phyloP scores from a whole-genome alignment of 2,797 vertebrate species.

The Apodemus agrarius region DNA sequence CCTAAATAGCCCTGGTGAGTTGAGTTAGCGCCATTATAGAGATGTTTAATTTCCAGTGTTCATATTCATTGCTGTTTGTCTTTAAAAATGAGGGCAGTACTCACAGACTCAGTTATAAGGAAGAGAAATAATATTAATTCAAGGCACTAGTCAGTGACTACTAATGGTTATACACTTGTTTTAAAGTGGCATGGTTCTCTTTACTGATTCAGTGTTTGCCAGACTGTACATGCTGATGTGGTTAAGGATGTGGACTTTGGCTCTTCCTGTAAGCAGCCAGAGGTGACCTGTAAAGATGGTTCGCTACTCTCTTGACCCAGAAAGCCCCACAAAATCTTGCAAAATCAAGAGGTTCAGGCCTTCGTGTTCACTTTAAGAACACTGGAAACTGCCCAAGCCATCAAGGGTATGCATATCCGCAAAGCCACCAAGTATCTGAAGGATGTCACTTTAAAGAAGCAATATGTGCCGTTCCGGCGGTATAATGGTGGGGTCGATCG shows the following conservation, averaged over 20 bases:
- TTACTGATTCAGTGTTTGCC: neutral
- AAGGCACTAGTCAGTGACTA: neutral
- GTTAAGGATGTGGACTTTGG: neutral
- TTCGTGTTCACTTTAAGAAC: too few relatives aligned
- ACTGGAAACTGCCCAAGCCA: too few relatives aligned
- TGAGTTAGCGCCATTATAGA: neutral
- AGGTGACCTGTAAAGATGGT: too few relatives aligned
- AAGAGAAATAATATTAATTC: neutral
- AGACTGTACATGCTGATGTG: neutral
- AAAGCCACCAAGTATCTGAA: too few relatives aligned
- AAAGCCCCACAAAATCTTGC: too few relatives aligned
- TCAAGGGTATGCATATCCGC: too few relatives aligned
- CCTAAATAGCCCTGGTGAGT: neutral
- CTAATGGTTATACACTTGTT: neutral
- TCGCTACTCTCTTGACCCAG: too few relatives aligned
- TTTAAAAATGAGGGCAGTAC: constrained; percentile 12
- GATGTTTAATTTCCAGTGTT: neutral
- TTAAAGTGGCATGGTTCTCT: neutral
- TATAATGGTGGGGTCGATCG: too few relatives aligned
- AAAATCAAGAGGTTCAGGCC: too few relatives aligned
- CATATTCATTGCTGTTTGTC: neutral
- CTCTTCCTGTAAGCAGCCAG: too few relatives aligned
- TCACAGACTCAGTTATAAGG: neutral
- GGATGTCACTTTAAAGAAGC: too few relatives aligned
- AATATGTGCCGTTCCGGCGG: too few relatives aligned